Base-by-base conservation (phyloP, 1,140 invertebrate genomes). In the Steinernema feltiae region DNA sequence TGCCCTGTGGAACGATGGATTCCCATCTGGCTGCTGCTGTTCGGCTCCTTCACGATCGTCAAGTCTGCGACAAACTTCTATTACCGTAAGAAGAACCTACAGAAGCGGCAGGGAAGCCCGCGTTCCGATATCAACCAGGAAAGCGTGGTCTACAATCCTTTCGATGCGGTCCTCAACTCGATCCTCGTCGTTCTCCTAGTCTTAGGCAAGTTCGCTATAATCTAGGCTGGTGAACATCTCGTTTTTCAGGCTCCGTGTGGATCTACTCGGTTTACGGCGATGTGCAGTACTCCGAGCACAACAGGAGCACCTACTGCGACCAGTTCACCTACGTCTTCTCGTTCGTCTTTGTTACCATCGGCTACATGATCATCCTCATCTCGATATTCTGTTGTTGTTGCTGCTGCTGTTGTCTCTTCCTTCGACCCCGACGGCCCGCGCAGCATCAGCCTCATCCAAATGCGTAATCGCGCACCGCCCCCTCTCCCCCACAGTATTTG, bases 241-340 rank as follows among this genome's bases (percentile, higher is more conserved):
- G 63, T 30, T 70, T 77, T 70, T 48, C 78, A 46, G 77, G 77
- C n/a, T 75, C 31, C 70, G 75, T 78, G 18, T 78, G 77, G 77
- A 69, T 79, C n/a, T 73, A 74, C 71, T 48, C 31, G n/a, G 41
- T 71, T n/a, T 74, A 79, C 72, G 48, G 70, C 32, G 24, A 30
- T 32, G 77, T 73, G 7, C 12, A 71, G 3, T 77, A 32, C 48
- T 27, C 32, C 32, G 2, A 7, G 29, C n/a, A 3, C n/a, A 3
- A 75, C 1, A 3, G 17, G 24, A 30, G 72, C 24, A 18, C 53
- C 46, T 74, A 75, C 76, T 78, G 77, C 48, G 77, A 78, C 71
- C 77, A 79, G 17, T 48, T 76, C n/a, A 74, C 71, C 30, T 78
- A 48, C 76, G 32, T 78, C 7, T 78, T 78, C 70, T n/a, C 77